Base-by-base conservation (phyloP, 1,140 invertebrate genomes). In the Ruditapes philippinarum region DNA sequence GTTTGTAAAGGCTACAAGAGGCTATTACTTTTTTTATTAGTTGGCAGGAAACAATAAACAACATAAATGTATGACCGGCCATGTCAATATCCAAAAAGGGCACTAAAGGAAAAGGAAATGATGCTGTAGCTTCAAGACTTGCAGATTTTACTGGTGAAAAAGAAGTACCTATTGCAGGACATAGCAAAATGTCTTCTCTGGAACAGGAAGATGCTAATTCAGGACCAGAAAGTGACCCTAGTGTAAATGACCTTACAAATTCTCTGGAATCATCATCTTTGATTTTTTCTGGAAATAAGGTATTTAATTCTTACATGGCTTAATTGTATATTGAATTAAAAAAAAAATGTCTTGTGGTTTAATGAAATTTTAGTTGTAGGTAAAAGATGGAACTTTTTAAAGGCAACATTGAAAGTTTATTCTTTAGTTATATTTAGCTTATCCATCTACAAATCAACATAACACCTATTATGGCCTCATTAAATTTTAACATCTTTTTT, bases 121-220 rank as follows among this genome's bases (percentile, higher is more conserved):
- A 89, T 76, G 87, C 87, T 60, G 87, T 89, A 82, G 87, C 87
- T 36, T 89, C 78, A 33, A 89, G 87, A 89, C 80, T 89, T 60
- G 87, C 87, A 42, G 87, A 89, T 31, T 89, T 89, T 57, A 83
- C 87, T 70, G 87, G 87, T 36, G 87, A 89, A 76, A 82, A 76
- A 70, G 87, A 76, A 38, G 62, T 83, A 25, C 87, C 87, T 54
- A 82, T 89, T 33, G 78, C 79, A 5, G 87, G 87, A 70, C 73
- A 88, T 51, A 79, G 36, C 74, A 88, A 88, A 76, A 89, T 89
- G 87, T 89, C 87, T 4, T 89, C 87, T 28, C 51, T 76, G 28
- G 87, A 89, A 82, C 87, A 89, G 12, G 87, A 89, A 14, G 80
- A 83, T 83, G 78, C 79, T 42, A 79, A 88, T 88, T 88, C 85